Evolutionary conservation across 2,113 vertebrate species (phyloP).

Genomic region (Gavia stellata): DNA sequence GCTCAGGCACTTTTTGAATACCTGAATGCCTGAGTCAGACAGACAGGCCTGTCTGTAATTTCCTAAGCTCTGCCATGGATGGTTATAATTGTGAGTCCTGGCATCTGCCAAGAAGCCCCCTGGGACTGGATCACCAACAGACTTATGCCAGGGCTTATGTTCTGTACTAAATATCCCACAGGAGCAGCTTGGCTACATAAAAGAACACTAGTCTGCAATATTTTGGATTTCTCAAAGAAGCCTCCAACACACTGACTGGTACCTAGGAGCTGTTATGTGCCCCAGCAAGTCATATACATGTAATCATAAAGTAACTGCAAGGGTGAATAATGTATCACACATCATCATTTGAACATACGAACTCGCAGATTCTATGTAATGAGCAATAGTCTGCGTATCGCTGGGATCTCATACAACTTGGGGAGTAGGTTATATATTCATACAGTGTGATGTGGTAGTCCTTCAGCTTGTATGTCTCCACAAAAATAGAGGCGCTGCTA

Average conservation of each 20-base stretch:
- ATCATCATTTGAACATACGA: neutral
- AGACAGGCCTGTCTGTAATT: neutral
- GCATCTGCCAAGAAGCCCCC: neutral
- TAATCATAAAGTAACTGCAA: neutral
- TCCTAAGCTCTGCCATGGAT: neutral
- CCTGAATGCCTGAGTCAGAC: neutral
- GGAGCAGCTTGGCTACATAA: accelerated
- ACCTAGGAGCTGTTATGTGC: neutral
- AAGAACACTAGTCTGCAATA: neutral
- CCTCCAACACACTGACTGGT: neutral
- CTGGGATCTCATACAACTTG: neutral
- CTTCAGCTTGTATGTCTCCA: neutral
- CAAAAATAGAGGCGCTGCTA: neutral
- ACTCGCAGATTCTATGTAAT: neutral
- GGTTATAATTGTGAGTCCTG: neutral
- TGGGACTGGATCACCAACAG: neutral
- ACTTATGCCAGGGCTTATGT: neutral
- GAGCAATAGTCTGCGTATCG: neutral
- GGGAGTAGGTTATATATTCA: neutral
- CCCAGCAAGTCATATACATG: neutral
- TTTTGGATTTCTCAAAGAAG: neutral
- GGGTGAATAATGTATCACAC: slow-evolving; percentile 22
- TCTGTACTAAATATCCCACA: neutral
- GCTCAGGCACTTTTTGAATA: neutral
- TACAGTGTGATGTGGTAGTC: neutral